Base-by-base conservation (phyloP, 2,797 vertebrate genomes). In the Dicrostonyx torquatus region DNA sequence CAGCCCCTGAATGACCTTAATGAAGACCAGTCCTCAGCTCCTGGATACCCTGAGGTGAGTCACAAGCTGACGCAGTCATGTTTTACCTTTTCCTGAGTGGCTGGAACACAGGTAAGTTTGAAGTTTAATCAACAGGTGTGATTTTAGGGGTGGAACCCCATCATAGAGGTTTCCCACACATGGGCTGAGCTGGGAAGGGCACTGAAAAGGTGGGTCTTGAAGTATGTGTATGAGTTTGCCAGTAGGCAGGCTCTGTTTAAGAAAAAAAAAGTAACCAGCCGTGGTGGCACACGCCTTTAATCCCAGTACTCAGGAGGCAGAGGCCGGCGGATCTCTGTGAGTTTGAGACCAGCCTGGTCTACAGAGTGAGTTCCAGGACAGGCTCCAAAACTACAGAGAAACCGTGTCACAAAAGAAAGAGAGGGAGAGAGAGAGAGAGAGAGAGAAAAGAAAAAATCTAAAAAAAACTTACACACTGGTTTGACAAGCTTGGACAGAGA, bases 1-100 rank as follows among this genome's bases (percentile, higher is more conserved):
- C 99, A 98, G 34, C 99, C 99, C 92, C 98, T 99, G 92, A 99
- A 99, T 96, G 99, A 99, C 93, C 99, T 99, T 0, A 99, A 99
- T 3, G 95, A 97, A 0, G 98, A 96, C 64, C 98, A 98, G 84
- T 98, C 98, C 6, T 96, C 98, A 60, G 98, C 98, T 0, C 98
- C 98, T 0, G 99, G 99, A 87, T 96, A 98, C 0, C 98, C 97
- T 3, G 99, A 99, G 98, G 99, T 99, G 97, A 98, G 98, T 29
- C 62, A 0, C 66, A 29, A 64, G 22, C 26, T 80, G 4, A 60
- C 13, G 26, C 26, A 15, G 29, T 8, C 17, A 29, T 29, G 11
- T 29, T n/a, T 72, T 86, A n/a, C 8, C 26, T 31, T 58, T 8
- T 62, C 58, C 87, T 90, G 83, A 20, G 10, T 34, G 48, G 17